Conservation (phyloP, 2,113 vertebrate species). For the Proteles cristata region DNA sequence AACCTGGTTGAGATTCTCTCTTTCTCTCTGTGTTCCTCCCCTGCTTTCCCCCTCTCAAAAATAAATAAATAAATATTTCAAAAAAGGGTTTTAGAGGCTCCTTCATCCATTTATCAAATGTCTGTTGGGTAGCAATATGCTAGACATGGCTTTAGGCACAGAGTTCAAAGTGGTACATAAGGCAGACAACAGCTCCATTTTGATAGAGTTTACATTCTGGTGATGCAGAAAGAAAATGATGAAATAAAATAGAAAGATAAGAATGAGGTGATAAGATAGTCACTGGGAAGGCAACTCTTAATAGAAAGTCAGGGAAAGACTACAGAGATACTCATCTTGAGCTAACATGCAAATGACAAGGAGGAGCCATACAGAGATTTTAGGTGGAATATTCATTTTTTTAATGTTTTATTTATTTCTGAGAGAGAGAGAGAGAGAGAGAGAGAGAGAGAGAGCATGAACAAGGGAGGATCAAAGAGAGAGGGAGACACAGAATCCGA, state of each 20-base stretch:
- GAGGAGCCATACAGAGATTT: neutral
- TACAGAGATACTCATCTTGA: neutral
- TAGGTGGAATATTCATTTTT: neutral
- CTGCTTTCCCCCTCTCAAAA: no score
- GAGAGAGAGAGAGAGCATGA: no score
- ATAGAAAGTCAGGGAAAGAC: neutral
- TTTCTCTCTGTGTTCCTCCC: no score
- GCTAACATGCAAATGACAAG: neutral
- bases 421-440: no score
- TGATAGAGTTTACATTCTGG: neutral
- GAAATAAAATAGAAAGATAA: neutral
- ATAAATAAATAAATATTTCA: no score
- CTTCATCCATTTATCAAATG: neutral
- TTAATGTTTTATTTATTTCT: no score
- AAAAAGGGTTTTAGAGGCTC: neutral
- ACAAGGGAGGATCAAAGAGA: no score
- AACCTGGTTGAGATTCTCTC: no score
- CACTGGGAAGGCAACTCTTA: neutral
- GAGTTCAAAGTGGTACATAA: neutral
- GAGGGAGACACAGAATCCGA: no score
- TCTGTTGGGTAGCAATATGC: neutral
- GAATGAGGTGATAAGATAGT: neutral
- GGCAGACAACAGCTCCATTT: neutral
- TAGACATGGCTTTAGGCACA: neutral
- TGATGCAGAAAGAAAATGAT: neutral